phyloP scores from a whole-genome alignment of 2,113 vertebrate species.

The Pelobates fuscus region DNA sequence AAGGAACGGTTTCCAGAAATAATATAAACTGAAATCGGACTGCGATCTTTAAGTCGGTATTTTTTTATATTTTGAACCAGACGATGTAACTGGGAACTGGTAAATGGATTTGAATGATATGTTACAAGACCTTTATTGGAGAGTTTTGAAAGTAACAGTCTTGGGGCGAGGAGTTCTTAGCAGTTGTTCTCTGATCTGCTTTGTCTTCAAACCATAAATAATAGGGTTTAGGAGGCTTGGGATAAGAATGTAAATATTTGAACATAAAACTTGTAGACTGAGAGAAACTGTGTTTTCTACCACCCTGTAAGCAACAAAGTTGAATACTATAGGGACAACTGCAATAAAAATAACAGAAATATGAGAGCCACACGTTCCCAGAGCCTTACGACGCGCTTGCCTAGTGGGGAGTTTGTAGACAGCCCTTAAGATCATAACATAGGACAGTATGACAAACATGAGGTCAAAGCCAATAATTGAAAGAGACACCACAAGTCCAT shows the following conservation, averaged over 20 bases:
- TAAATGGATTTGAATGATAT: no score
- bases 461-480: constrained; percentile 53
- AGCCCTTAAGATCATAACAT: constrained; percentile 51
- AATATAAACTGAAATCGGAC: no score
- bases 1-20: no score
- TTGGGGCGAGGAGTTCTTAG: background rate
- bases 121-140: no score
- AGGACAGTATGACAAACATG: constrained; percentile 55
- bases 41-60: no score
- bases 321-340: constrained; percentile 55
- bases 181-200: constrained; percentile 9
- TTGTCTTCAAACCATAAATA: constrained; percentile 36
- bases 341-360: constrained; percentile 55
- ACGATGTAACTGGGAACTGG: no score
- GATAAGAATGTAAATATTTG: constrained; percentile 57
- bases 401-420: constrained; percentile 56
- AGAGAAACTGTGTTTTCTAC: constrained; percentile 43
- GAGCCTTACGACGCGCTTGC: constrained; percentile 52
- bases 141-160: no score
- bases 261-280: constrained; percentile 53
- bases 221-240: constrained; percentile 25
- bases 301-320: constrained; percentile 59
- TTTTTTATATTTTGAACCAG: no score
- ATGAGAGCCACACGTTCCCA: constrained; percentile 58
- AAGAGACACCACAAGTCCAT: constrained; percentile 56